Evolutionary conservation across 2,888 invertebrate genomes (phyloP).

Genomic region (Unio delphinus): DNA sequence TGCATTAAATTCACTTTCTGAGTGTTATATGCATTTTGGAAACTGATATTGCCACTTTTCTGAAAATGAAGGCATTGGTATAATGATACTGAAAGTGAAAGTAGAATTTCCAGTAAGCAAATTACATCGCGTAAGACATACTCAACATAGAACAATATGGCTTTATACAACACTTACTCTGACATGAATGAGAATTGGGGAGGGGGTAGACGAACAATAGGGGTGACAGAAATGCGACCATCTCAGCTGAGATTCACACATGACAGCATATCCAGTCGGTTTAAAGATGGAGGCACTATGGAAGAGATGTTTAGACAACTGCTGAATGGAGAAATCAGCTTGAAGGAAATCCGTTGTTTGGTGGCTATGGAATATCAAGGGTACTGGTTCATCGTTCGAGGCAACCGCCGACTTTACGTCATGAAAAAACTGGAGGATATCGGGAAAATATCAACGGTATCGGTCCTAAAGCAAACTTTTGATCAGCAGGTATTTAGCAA

Average conservation of each 20-base stretch:
- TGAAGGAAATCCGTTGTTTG: constrained; percentile 4
- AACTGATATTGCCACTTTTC: too few species aligned
- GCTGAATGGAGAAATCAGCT: constrained; percentile 1
- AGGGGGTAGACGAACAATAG: not conserved
- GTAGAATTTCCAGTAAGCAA: too few species aligned
- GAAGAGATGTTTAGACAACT: constrained; percentile 8
- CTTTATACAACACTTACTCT: too few species aligned
- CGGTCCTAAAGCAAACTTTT: constrained; percentile 4
- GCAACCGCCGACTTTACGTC: constrained; percentile 16
- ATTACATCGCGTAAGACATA: too few species aligned
- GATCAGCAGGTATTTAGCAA: constrained; percentile 3
- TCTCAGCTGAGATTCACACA: constrained; percentile 16
- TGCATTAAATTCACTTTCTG: too few species aligned
- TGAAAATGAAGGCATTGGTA: too few species aligned
- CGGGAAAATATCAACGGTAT: constrained; percentile 4
- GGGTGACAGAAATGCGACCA: constrained; percentile 6
- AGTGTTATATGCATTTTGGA: too few species aligned
- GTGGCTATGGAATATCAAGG: constrained; percentile 11
- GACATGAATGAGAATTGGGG: too few species aligned
- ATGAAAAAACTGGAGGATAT: constrained; percentile 7
- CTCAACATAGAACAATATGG: too few species aligned
- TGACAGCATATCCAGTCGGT: constrained; percentile 9
- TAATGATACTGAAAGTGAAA: too few species aligned
- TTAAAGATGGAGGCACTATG: constrained; percentile 10
- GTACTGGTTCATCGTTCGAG: constrained; percentile 17